Base-by-base conservation (phyloP, 2,797 vertebrate genomes). In the Pipistrellus pygmaeus region DNA sequence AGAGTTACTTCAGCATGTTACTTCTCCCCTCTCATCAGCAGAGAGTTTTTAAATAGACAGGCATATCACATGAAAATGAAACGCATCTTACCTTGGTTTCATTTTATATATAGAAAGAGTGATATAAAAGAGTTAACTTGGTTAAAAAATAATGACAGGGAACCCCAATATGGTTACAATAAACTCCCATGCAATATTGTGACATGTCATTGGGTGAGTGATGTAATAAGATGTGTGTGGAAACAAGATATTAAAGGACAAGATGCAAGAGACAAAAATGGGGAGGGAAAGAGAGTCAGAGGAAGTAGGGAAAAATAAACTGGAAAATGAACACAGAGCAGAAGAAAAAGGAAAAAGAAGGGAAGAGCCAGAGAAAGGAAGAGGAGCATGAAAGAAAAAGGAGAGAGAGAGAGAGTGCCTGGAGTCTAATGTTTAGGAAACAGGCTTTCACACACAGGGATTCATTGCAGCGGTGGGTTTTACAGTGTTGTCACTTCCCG, bases 1-100 rank as follows among this genome's bases (percentile, higher is more conserved):
- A 66, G 60, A 94, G 5, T 7, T 80, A 81, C 85, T 94, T 82
- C 73, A 18, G 32, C 81, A 55, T 77, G 88, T 90, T 57, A 38
- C 88, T 77, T 38, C 35, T 83, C 41, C 32, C 23, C n/a, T 11
- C 9, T 55, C 27, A 72, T 30, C 81, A 41, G 14, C 20, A 23
- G 80, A 72, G 17, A 20, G 6, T 55, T 75, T 88, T 76, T 75
- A 93, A 62, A 94, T 87, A 93, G 55, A 94, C 81, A 84, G 30
- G 13, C 21, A 85, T 38, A 38, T 32, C 11, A 25, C 53, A 48
- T 62, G 53, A 92, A 80, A 88, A 78, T 60, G 80, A 91, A 76
- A 93, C 83, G 30, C 20, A 84, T 86, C 35, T 57, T 88, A 73
- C 66, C 27, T 80, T 80, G 32, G 32, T 86, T 81, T 95, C 14